A percentile compares a stretch with the other conserved stretches of the same genome.
Conservation (phyloP, 2,113 vertebrate genomes). For the Illadopsis cleaveri region DNA sequence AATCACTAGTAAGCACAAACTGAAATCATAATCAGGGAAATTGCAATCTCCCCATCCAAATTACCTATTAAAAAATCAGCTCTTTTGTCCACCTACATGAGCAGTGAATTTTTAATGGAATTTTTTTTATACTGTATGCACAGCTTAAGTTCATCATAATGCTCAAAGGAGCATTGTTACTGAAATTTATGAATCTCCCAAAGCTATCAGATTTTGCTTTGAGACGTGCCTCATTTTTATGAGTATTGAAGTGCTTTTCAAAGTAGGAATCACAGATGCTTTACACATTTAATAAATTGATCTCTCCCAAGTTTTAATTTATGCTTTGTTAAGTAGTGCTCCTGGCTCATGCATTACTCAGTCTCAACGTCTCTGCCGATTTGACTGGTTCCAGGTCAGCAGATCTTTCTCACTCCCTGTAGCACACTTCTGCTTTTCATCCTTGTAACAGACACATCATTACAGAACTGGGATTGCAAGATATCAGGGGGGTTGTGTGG, state of each 20-base stretch:
- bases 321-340: not conserved
- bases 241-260: not conserved
- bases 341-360: not conserved
- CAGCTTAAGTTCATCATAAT: not conserved
- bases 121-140: not conserved
- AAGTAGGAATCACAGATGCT: not conserved
- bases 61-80: not conserved
- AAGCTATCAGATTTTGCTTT: not conserved
- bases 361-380: not conserved
- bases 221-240: not conserved
- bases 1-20: not conserved
- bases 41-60: not conserved
- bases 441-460: not conserved
- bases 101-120: not conserved
- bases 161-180: not conserved
- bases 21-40: not conserved
- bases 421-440: not conserved
- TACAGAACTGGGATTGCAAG: not conserved
- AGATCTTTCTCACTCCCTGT: not conserved
- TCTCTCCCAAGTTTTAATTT: constrained; percentile 32
- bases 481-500: not conserved
- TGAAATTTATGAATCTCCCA: constrained; percentile 5
- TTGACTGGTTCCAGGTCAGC: constrained; percentile 29
- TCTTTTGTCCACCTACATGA: not conserved
- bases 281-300: not conserved